Conservation (phyloP, 2,797 vertebrate species). For the Gallinago nigripennis region DNA sequence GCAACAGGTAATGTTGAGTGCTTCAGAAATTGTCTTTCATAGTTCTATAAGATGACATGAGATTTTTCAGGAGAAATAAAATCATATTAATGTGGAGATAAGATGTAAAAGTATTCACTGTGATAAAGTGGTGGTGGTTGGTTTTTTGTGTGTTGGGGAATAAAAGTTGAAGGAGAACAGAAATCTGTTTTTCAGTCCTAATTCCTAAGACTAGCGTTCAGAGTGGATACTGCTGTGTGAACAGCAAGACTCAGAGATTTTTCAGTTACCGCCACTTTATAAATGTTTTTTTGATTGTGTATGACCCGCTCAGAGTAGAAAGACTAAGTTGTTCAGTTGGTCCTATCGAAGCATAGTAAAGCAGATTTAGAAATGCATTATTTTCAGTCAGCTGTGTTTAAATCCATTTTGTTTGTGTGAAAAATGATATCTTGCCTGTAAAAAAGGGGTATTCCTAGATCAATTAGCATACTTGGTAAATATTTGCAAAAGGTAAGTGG, state of each 20-base stretch:
- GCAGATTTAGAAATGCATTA: not conserved
- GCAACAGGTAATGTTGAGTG: not conserved
- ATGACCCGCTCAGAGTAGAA: not conserved
- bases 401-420: not conserved
- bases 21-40: not conserved
- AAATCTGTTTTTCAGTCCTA: not conserved
- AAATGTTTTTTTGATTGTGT: not conserved
- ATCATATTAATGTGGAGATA: not conserved
- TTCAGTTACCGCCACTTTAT: not conserved
- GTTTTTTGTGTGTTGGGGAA: not conserved
- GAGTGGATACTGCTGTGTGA: not conserved
- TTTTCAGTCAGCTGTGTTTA: not conserved
- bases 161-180: not conserved
- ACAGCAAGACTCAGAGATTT: not conserved
- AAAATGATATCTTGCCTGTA: not conserved
- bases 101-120: not conserved
- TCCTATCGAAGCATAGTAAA: not conserved
- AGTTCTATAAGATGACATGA: not conserved
- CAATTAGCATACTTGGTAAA: not conserved
- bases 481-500: not conserved
- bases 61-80: not conserved
- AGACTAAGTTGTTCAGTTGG: not conserved
- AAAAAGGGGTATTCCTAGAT: not conserved
- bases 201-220: not conserved
- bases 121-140: not conserved